Conservation (phyloP, 2,113 vertebrate species). For the Menidia beryllina region DNA sequence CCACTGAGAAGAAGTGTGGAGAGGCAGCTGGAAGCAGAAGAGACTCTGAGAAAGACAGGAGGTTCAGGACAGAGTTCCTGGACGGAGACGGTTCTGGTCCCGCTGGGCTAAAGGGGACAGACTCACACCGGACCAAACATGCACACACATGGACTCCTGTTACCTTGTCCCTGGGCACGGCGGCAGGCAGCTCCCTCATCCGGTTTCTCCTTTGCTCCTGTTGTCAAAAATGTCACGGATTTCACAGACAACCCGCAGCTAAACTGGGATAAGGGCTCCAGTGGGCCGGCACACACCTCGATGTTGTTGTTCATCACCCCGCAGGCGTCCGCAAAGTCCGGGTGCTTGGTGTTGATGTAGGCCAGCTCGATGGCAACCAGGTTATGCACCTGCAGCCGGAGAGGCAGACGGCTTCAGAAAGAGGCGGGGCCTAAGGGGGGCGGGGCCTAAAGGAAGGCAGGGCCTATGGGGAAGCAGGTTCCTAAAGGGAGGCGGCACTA, state of each 20-base stretch:
- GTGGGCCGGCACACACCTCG: slow-evolving; percentile 84
- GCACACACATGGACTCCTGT: slow-evolving; percentile 27
- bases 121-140: too few relatives aligned
- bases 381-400: slow-evolving; percentile 90
- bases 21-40: slow-evolving; percentile 43
- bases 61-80: slow-evolving; percentile 59
- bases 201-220: slow-evolving; percentile 95
- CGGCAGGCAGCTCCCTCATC: slow-evolving; percentile 89
- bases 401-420: background rate
- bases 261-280: background rate
- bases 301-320: slow-evolving; percentile 98
- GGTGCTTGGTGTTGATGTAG: slow-evolving; percentile 99
- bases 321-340: slow-evolving; percentile 98
- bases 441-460: too few relatives aligned
- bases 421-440: too few relatives aligned
- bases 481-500: too few relatives aligned
- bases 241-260: too few relatives aligned
- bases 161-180: slow-evolving; percentile 94
- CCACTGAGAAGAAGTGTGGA: slow-evolving; percentile 48
- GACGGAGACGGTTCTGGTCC: slow-evolving; percentile 62
- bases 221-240: too few relatives aligned
- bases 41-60: slow-evolving; percentile 31
- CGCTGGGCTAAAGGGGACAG: slow-evolving; percentile 31
- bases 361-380: slow-evolving; percentile 97
- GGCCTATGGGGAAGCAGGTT: too few relatives aligned